Evolutionary conservation across 2,888 invertebrate species (phyloP), one percentile per base, ranked within the genome.

Genomic region (Hecatera dysodea): DNA sequence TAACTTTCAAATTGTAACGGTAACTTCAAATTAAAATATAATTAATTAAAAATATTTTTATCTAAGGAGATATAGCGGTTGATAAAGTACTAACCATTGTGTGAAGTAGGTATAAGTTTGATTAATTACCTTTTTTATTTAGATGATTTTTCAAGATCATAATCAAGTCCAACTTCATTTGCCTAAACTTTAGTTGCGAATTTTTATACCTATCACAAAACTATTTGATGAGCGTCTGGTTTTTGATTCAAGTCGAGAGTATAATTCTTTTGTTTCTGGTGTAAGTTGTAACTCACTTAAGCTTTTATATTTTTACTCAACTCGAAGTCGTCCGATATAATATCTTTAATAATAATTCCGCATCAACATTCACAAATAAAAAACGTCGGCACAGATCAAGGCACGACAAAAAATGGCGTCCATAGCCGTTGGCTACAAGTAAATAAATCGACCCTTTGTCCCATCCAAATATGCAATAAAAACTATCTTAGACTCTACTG

Each of bases 391-490:
- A 67, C 60, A 68, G 36, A 72, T 67, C 60, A 70, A 69, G 67
- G 44, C 65, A 60, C 52, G 71, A 81, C 80, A 85, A 85, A 84
- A 83, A 84, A 83, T 81, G 64, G 73, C 76, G 62, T 50, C 72
- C 63, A 75, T 76, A 75, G 85, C 87, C 84, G 68, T 74, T 66
- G 84, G 89, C 86, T 81, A 84, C 75, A 80, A 86, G 86, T 85
- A 87, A 89, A 89, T 87, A 90, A 87, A 86, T 85, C 83, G 84
- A 86, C 86, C 88, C 86, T 86, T 88, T 86, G 89, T 86, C 82
- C 85, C 88, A 83, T 80, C 76, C 83, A 87, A 87, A 90, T 88
- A 87, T 86, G 85, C 86, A 85, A 89, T 90, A 90, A 90, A 89
- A 90, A 86, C 85, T 84, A 81, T 78, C 72, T 78, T 65, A 73